Base-by-base conservation (phyloP, 2,797 vertebrate species). In the Pantherophis alleghaniensis region DNA sequence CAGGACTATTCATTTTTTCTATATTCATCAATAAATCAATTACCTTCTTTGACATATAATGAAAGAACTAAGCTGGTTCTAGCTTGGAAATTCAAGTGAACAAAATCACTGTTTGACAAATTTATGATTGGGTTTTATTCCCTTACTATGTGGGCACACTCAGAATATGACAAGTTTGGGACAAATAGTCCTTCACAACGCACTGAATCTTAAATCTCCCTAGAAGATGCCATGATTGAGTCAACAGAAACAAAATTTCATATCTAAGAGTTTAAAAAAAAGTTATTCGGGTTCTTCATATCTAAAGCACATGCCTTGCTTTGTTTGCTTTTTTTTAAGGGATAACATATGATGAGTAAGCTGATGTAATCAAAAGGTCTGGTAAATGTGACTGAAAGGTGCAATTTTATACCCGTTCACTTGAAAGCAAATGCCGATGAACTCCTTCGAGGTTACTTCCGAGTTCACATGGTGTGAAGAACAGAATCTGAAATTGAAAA, bases 1-100 rank as follows among this genome's bases (percentile, higher is more conserved):
- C 91, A 94, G 96, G 96, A 96, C 96, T 96, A 96, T 88, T 96
- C 0, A 66, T 51, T 95, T 96, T 95, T 95, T 95, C 92, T 88
- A 94, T 94, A 96, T 94, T 96, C 93, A 97, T 97, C 96, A 97
- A 96, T 90, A 96, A 95, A 96, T 95, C 56, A 94, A 91, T 91
- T 90, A 89, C 87, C 90, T 95, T 89, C 91, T 87, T 66, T 95
- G 94, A 91, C 32, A 95, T 90, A 87, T 14, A 88, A 11, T 60
- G 24, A 86, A 91, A 93, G 93, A 94, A 94, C 87, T 66, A 94
- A 93, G 51, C 69, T 93, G 93, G 88, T 89, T 94, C 93, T 94
- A 95, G 83, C 63, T 86, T 93, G 69, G 69, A 79, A 79, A 79
- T 32, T 79, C 37, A 74, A 74, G n/a, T 74, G n/a, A 32, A 37